Base-by-base conservation (phyloP, 1,140 invertebrate genomes). In the Rhagoletis pomonella region DNA sequence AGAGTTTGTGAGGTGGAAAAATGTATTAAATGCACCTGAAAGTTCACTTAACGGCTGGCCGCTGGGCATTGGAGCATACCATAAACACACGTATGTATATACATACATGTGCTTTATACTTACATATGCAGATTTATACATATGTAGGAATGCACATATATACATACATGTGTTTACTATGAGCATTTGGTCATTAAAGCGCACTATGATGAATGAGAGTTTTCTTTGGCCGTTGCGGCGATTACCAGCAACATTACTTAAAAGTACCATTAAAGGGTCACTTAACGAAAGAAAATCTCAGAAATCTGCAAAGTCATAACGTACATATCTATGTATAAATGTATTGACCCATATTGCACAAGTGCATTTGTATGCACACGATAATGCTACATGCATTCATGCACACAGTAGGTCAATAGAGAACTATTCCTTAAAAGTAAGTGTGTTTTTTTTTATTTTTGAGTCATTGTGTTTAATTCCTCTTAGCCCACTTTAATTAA, bases 321-420 rank as follows among this genome's bases (percentile, higher is more conserved):
- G 39, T 42, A 47, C 65, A 29, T 67, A 67, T 19, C 19, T 67
- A 67, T 9, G 65, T 42, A 42, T 10, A 67, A 19, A 67, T 14
- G 9, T 62, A 47, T 55, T 81, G 73, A 81, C 47, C 73, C 73
- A 81, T 81, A 81, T 81, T 55, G 73, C 73, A 81, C n/a, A 67
- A 62, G 60, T 17, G n/a, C 5, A 67, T 29, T 29, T 29, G 29
- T 29, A 29, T 29, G 29, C 29, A 29, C 29, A 29, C 29, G 29
- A 29, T 29, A 29, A 29, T 29, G 29, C 29, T 29, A 29, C 29
- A 29, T 29, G 29, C 29, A 29, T 29, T 29, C 29, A 29, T 29
- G 29, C 29, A 29, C 29, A 29, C 29, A 29, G 29, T 29, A 29
- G 29, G 29, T 29, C 29, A 29, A 29, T 29, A 29, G 29, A 29